Conservation (phyloP, 2,888 invertebrate species). For the Nephrotoma guestfalica region DNA sequence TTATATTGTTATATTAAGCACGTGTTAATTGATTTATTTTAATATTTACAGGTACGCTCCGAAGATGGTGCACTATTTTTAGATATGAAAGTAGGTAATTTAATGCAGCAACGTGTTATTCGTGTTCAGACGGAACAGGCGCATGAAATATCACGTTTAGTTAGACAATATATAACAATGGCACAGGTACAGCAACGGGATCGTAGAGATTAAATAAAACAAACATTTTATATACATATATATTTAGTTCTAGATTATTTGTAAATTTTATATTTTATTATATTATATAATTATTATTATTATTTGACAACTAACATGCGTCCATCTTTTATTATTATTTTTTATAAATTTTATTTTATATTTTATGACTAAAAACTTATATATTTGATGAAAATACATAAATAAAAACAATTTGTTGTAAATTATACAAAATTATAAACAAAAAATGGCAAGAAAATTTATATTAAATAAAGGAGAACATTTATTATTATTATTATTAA, state of each 20-base stretch:
- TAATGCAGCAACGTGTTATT: constrained; percentile 90
- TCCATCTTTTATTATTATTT: not conserved
- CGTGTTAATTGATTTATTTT: not conserved
- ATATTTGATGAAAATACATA: not conserved
- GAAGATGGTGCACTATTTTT: constrained; percentile 84
- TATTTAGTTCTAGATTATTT: not conserved
- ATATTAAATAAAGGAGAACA: not conserved
- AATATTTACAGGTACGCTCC: constrained; percentile 47
- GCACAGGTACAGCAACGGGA: constrained; percentile 37
- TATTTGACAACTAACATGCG: not conserved
- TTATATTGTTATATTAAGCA: not conserved
- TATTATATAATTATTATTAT: not conserved
- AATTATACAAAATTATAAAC: not conserved
- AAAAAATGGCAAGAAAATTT: not conserved
- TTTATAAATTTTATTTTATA: not conserved
- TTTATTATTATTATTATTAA: not conserved
- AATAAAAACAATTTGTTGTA: not conserved
- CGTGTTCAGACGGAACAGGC: constrained; percentile 95
- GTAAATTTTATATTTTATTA: not conserved
- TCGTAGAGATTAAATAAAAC: not conserved
- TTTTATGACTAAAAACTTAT: not conserved
- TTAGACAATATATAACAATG: constrained; percentile 92
- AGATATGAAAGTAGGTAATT: constrained; percentile 94
- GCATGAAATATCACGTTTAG: constrained; percentile 89
- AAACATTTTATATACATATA: not conserved